Percentiles rank a stretch among this genome's conserved stretches.
These are phyloP conservation scores for Piscicola geometra DNA, from an alignment of 2,888 invertebrate species.

Conservation along the genomic window DNA sequence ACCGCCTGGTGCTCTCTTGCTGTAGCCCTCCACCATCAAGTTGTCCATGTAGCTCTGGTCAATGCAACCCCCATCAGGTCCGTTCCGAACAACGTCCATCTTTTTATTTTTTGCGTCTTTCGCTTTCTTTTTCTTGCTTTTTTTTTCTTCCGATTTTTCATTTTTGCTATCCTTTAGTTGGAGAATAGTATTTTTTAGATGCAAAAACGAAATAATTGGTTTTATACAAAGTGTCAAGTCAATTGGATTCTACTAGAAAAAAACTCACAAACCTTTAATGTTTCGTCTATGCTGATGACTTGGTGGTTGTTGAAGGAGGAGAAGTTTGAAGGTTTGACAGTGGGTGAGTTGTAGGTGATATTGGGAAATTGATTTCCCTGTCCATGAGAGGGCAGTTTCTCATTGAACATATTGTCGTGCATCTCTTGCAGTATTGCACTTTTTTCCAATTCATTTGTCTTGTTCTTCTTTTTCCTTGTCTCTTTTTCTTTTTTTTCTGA, in stretches of 20 bases:
- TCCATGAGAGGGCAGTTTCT: background rate
- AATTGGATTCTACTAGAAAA: no score
- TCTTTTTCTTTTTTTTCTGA: conserved; percentile 32
- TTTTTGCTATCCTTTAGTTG: no score
- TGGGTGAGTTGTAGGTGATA: background rate
- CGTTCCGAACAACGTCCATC: conserved; percentile 40
- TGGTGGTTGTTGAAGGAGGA: background rate
- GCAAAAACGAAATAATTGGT: no score
- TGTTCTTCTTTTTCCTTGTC: conserved; percentile 39
- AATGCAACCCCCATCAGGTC: conserved; percentile 35
- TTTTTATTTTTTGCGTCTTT: conserved; percentile 35
- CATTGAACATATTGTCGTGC: conserved; percentile 11
- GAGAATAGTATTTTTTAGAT: no score
- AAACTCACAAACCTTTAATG: no score
- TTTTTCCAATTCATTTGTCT: background rate
- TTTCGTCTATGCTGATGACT: background rate
- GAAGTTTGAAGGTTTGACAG: conserved; percentile 14
- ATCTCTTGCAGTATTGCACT: background rate
- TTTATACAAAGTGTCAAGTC: no score
- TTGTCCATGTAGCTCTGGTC: background rate
- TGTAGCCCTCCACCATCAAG: background rate
- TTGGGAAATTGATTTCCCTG: no score
- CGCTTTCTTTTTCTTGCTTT: conserved; percentile 29
- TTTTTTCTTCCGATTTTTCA: background rate
- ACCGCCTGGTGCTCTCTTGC: conserved; percentile 29